Evolutionary conservation across 1,140 invertebrate species (phyloP), one percentile per base, ranked within the genome.

Genomic region (Sogatella furcifera): DNA sequence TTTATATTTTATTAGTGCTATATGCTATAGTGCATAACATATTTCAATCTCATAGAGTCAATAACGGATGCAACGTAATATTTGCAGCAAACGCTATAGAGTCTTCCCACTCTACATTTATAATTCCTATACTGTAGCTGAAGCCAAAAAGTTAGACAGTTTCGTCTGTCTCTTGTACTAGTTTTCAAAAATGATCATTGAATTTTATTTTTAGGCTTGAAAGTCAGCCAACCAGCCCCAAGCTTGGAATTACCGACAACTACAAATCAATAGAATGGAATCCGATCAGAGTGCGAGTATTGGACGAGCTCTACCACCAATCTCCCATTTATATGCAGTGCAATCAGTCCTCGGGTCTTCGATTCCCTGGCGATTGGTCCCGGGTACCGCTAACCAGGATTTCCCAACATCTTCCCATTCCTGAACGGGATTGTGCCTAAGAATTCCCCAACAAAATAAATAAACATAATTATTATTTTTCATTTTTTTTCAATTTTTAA

Each of bases 271-370:
- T 97, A 52, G 75, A 85, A 15, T 97, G 94, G 94, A 92, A 82
- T 9, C 85, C 84, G 53, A 77, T 91, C 43, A 81, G 88, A 19
- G 77, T 84, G 0, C 74, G 82, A 46, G 75, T 92, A 14, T 75
- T 97, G 24, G 76, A 84, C 24, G 80, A 84, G 56, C 80, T 96
- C 13, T 97, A 95, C 70, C 77, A 81, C n/a, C 82, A 86, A 64
- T 84, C 92, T 2, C 88, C 92, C 19, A 80, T 98, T 52, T 92
- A 92, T 53, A 95, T 97, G 90, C 93, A 97, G 70, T 98, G 95
- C 71, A 97, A 97, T 74, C 83, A 84, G 69, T 95, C 91, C 3
- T 84, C 88, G 67, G 94, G 94, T 13, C 79, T 80, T 55, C 77
- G 92, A n/a, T 92, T 95, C 73, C 89, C 86, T 11, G 88, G 84